Evolutionary conservation across 2,113 vertebrate genomes (phyloP).

Genomic region (Sander lucioperca): DNA sequence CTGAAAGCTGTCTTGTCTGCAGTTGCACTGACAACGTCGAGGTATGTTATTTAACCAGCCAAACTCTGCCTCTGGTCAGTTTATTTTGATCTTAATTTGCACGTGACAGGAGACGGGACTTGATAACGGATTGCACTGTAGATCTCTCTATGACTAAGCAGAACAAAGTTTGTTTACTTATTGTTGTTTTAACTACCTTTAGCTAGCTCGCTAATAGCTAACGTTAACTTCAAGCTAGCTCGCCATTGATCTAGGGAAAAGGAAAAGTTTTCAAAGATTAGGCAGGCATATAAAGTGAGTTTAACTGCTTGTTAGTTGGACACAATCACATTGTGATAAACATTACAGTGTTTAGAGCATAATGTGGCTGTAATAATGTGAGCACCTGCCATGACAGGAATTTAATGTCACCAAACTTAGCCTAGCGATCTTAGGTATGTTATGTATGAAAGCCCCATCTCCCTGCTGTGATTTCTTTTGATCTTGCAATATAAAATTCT

Average conservation of each 20-base stretch:
- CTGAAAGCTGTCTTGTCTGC: conserved; percentile 49
- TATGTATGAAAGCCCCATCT: background rate
- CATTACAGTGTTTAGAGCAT: background rate
- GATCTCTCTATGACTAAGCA: background rate
- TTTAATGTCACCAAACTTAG: conserved; percentile 21
- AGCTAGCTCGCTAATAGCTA: conserved; percentile 52
- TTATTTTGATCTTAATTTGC: conserved; percentile 43
- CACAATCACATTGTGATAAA: background rate
- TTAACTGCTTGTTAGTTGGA: background rate
- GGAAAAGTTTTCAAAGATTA: conserved; percentile 41
- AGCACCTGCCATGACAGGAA: conserved; percentile 18
- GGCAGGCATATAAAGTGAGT: background rate
- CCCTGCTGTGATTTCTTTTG: background rate
- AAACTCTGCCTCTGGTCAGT: conserved; percentile 26
- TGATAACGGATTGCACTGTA: background rate
- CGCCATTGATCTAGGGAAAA: conserved; percentile 20
- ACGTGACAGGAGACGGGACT: conserved; percentile 35
- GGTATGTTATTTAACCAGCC: conserved; percentile 60
- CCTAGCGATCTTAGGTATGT: background rate
- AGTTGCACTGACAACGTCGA: conserved; percentile 52
- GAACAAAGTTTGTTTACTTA: conserved; percentile 63
- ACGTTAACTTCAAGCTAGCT: conserved; percentile 61
- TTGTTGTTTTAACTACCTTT: conserved; percentile 27
- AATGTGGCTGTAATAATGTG: background rate
- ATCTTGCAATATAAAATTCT: background rate